Evolutionary conservation across 2,113 vertebrate species (phyloP), one percentile per base, ranked within the genome.

Genomic region (Neotragus pygmaeus): DNA sequence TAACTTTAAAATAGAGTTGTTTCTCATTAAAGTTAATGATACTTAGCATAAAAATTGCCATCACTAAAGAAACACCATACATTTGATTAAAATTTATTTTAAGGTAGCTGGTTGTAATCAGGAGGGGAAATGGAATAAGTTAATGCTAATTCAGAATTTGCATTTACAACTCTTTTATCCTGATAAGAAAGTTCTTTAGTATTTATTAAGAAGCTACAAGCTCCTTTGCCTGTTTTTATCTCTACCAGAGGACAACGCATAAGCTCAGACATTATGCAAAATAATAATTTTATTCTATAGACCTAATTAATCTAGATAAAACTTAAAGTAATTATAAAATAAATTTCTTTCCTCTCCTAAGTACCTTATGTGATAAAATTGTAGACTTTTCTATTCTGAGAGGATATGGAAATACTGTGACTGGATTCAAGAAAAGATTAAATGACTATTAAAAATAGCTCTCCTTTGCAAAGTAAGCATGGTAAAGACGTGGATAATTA

Each of bases 361-460:
- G 49, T 64, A 60, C 0, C 30, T 88, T 88, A 75, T 49, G 51
- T 66, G 47, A 82, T 89, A 43, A 94, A 87, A 87, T 53, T 89
- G 43, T 62, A 57, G 30, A 45, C 60, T 84, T 77, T 57, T 15
- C 43, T 66, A 3, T 95, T 93, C 36, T 43, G 49, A n/a, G 27
- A 91, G 16, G 23, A 73, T 80, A 75, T 39, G 15, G 70, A 84
- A 84, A 85, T 78, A 36, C 27, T 77, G 15, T 87, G 36, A 21
- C 51, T 87, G 53, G 33, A 91, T 94, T 97, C 53, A 30, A 86
- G 7, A 47, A 78, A 91, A 62, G 47, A 95, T 70, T 82, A 55
- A 91, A 60, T 70, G 33, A 75, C 57, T 80, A 49, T 43, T 93
- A 90, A 97, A 87, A 93, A 73, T 95, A 91, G 7, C 58, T 64